phyloP scores from a whole-genome alignment of 2,888 invertebrate genomes.

The Cylindroiulus punctatus region DNA sequence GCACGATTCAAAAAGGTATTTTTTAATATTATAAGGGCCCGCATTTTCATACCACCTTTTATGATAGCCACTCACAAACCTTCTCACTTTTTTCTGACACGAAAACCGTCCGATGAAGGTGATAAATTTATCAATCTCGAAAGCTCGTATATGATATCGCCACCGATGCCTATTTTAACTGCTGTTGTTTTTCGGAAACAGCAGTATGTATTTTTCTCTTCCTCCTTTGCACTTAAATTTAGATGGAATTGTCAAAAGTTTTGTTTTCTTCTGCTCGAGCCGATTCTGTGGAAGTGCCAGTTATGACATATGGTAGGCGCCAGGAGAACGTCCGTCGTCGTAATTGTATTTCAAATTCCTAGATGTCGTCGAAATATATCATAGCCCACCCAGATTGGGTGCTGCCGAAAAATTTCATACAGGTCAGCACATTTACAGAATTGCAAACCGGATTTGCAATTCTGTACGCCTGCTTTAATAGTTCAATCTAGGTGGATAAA shows the following conservation, averaged over 20 bases:
- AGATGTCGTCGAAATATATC: background rate
- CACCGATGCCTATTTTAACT: background rate
- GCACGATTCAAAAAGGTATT: constrained; percentile 27
- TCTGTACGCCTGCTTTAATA: too few species aligned
- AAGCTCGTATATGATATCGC: constrained; percentile 30
- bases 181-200: background rate
- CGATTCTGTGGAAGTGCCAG: background rate
- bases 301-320: too few species aligned
- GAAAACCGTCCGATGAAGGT: background rate
- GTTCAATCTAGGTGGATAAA: too few species aligned
- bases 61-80: constrained; percentile 3
- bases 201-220: background rate
- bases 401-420: background rate
- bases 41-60: background rate
- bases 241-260: constrained; percentile 4
- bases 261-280: background rate
- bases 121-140: constrained; percentile 42
- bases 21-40: background rate
- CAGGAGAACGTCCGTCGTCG: background rate
- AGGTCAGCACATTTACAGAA: too few species aligned
- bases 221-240: background rate
- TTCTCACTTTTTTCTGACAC: background rate
- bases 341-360: background rate
- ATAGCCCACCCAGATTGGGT: background rate
- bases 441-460: too few species aligned